Percentiles rank a stretch among this genome's conserved stretches.
Conservation (phyloP, 2,113 vertebrate genomes). For the Benitochromis conjunctus region DNA sequence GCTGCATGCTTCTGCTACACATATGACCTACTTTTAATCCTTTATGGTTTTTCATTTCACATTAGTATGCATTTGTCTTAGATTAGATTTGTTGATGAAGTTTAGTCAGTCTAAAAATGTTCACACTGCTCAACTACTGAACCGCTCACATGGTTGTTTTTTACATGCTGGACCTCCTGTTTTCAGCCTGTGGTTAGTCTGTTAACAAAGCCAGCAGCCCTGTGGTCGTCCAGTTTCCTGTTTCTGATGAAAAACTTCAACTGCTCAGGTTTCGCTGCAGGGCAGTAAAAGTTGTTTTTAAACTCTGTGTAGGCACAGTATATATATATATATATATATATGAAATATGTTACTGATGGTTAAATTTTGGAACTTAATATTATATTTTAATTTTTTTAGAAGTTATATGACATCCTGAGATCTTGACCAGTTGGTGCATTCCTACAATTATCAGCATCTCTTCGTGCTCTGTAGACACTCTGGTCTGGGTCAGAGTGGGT, state of each 20-base stretch:
- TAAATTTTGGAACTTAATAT: no score
- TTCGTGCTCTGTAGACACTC: no score
- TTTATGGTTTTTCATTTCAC: rapidly evolving
- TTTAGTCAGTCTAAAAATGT: background rate
- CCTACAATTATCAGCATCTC: no score
- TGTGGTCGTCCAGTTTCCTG: background rate
- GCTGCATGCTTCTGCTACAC: rapidly evolving
- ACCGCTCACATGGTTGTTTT: background rate
- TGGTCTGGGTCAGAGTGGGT: no score
- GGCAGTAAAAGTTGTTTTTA: rapidly evolving
- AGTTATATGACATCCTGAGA: no score
- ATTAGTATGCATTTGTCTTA: background rate
- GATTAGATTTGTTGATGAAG: background rate
- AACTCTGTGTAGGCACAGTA: rapidly evolving
- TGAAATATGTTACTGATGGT: rapidly evolving
- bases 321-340: no score
- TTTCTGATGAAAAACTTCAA: background rate
- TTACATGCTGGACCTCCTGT: background rate
- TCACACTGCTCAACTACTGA: background rate
- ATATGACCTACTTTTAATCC: rapidly evolving
- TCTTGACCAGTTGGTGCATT: no score
- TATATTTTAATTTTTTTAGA: no score
- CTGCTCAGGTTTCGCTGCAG: background rate
- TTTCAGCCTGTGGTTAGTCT: background rate
- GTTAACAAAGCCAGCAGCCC: rapidly evolving